These are phyloP conservation scores for Polylopha cassiicola DNA, from an alignment of 2,888 invertebrate genomes.

Conservation along the genomic window DNA sequence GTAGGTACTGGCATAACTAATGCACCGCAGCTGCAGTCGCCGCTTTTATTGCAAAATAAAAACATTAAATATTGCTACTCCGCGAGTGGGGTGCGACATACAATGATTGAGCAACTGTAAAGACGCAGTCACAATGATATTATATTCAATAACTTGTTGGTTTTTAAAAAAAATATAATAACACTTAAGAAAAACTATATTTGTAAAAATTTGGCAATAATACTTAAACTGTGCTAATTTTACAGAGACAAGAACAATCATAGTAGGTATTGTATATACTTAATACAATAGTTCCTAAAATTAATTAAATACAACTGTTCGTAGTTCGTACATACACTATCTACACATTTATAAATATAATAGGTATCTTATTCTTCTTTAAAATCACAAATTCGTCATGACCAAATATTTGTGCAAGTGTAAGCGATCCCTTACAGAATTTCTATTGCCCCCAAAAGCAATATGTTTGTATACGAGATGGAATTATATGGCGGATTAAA, in stretches of 20 bases:
- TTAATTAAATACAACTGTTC: too few species aligned
- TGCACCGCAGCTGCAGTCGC: conserved; percentile 59
- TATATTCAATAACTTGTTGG: conserved; percentile 27
- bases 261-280: too few species aligned
- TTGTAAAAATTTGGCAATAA: too few species aligned
- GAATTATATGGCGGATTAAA: conserved; percentile 54
- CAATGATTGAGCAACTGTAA: conserved; percentile 42
- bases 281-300: too few species aligned
- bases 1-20: conserved; percentile 42
- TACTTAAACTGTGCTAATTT: too few species aligned
- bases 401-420: too few species aligned
- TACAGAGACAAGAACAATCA: too few species aligned
- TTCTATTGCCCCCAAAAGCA: conserved; percentile 52
- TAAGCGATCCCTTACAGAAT: conserved; percentile 17
- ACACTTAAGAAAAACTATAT: too few species aligned
- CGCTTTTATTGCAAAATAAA: conserved; percentile 62
- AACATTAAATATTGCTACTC: conserved; percentile 51
- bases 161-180: conserved; percentile 1
- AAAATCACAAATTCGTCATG: too few species aligned
- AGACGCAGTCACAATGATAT: conserved; percentile 20
- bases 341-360: too few species aligned
- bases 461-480: conserved; percentile 51
- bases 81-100: conserved; percentile 36
- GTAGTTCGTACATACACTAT: too few species aligned
- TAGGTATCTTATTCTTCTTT: too few species aligned